Base-by-base conservation (phyloP, 2,113 vertebrate genomes). In the Aptenodytes patagonicus region DNA sequence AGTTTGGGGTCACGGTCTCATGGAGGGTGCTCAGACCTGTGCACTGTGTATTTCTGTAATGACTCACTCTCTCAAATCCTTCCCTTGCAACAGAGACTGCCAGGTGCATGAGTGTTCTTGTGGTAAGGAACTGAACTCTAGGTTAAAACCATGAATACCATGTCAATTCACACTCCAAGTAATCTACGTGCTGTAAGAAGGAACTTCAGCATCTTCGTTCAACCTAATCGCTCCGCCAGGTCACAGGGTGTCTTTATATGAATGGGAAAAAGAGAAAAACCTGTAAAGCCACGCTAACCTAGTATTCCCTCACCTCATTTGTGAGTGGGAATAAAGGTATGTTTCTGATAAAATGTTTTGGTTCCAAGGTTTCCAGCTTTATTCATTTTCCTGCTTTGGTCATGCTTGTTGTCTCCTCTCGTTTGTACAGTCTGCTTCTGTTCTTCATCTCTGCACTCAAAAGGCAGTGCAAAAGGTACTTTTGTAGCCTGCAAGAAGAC, bases 1-100 rank as follows among this genome's bases (percentile, higher is more conserved):
- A 25, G n/a, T 46, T 72, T 58, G 62, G 52, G 4, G 2, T 47
- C 38, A 10, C 0, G 0, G 38, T 49, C 54, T 68, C 13, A 18
- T 12, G 6, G 10, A 60, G 11, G 25, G 21, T 42, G 38, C 75
- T 47, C 34, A 36, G 47, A 15, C 31, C 57, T 34, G 9, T 4
- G 2, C 13, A 4, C 12, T 78, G 46, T 0, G 0, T 34, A 17
- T 69, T 82, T 85, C 42, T 54, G 42, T 83, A 57, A 42, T 47
- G 36, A 28, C 8, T 55, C 81, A 9, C 5, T 57, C 9, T 9
- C 16, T 84, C 51, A 57, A 20, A 38, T 66, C 0, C 0, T 70
- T 85, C 51, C 21, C 13, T 49, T 75, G 28, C 15, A 75, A 22
- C 13, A 68, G 42, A 60, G 26, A 34, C 5, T 16, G 24, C 1